Evolutionary conservation across 2,888 invertebrate genomes (phyloP).

Genomic region (Oscheius myriophilus): DNA sequence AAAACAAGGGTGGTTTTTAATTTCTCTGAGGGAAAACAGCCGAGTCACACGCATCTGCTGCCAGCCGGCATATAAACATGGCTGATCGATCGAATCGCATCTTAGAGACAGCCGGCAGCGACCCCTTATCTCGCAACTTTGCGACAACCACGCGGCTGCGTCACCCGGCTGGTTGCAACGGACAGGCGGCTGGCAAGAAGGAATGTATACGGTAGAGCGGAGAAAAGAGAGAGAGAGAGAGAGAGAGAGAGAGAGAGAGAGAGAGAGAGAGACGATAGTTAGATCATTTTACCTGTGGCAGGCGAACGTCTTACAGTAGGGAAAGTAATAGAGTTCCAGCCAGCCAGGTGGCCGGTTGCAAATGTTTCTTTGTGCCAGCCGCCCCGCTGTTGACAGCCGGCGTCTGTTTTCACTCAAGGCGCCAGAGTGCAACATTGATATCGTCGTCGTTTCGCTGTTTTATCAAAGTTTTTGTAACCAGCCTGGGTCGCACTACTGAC

Average conservation of each 20-base stretch:
- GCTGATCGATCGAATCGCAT: constrained; percentile 16
- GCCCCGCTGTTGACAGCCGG: not conserved
- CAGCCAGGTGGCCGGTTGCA: too few species aligned
- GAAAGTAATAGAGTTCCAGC: too few species aligned
- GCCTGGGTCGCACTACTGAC: too few species aligned
- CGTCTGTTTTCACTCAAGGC: constrained; percentile 8
- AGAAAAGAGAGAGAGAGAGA: not conserved
- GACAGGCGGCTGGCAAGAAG: too few species aligned
- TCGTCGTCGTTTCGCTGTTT: too few species aligned
- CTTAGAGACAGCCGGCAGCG: not conserved
- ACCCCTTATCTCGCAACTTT: constrained; percentile 18
- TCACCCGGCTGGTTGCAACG: too few species aligned
- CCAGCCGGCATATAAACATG: constrained; percentile 14
- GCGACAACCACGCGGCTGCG: not conserved
- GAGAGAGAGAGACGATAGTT: constrained; percentile 6
- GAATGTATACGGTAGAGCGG: constrained; percentile 1
- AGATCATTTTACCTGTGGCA: not conserved
- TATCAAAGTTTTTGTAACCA: too few species aligned
- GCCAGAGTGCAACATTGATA: not conserved
- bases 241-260: constrained; percentile 16
- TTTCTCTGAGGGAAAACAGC: too few species aligned
- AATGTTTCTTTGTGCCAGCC: not conserved
- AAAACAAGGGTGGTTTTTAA: too few species aligned
- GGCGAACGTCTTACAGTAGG: too few species aligned
- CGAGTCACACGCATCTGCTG: too few species aligned